These are phyloP conservation scores for Polyodon spathula DNA, from an alignment of 2,113 vertebrate species.

Conservation along the genomic window DNA sequence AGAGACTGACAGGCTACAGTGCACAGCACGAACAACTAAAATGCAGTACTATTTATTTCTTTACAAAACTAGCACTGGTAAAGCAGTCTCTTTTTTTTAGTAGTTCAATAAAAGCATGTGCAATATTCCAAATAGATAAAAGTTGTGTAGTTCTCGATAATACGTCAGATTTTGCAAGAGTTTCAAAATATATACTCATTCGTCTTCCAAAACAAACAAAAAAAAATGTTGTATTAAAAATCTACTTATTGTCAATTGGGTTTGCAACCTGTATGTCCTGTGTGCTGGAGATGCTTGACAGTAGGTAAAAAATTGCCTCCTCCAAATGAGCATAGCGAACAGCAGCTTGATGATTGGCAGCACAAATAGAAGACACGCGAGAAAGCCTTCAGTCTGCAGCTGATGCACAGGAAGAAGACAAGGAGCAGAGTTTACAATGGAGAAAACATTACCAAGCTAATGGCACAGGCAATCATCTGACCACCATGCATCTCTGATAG, in stretches of 20 bases:
- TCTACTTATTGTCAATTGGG: slow-evolving; percentile 19
- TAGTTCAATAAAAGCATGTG: too few species aligned
- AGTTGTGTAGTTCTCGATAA: too few species aligned
- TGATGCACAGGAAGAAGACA: slow-evolving; percentile 50
- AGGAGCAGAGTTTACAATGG: slow-evolving; percentile 54
- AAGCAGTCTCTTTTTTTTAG: too few species aligned
- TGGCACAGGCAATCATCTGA: slow-evolving; percentile 56
- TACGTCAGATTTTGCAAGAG: too few species aligned
- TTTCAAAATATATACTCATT: neutral
- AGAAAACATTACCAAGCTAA: slow-evolving; percentile 64
- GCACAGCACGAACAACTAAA: neutral
- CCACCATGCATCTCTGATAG: slow-evolving; percentile 51
- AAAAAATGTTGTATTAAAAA: neutral
- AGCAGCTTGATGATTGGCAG: slow-evolving; percentile 53
- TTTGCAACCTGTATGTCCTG: slow-evolving; percentile 38
- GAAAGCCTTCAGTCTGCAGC: slow-evolving; percentile 59
- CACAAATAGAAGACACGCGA: slow-evolving; percentile 56
- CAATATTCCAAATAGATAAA: too few species aligned
- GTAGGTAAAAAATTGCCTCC: slow-evolving; percentile 41
- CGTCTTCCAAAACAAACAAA: neutral
- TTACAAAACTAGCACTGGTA: too few species aligned
- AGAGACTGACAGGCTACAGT: slow-evolving; percentile 1
- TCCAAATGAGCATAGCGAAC: slow-evolving; percentile 43
- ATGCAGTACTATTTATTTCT: too few species aligned
- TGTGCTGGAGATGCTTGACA: slow-evolving; percentile 35